These are phyloP conservation scores for Phaenicophaeus curvirostris DNA, from an alignment of 2,797 vertebrate species.

Conservation along the genomic window DNA sequence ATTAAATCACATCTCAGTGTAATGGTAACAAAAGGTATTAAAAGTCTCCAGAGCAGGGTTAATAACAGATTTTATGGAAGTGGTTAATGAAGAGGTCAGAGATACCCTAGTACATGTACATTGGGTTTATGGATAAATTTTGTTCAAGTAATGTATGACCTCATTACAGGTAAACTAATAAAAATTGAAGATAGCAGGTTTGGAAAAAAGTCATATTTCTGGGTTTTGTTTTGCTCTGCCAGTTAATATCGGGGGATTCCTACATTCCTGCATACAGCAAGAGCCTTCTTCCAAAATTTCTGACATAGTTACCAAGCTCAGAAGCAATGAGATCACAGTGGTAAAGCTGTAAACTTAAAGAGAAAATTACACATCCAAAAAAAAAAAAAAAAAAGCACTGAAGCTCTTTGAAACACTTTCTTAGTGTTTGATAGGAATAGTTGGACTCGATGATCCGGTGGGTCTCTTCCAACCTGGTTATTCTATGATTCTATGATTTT, in stretches of 20 bases:
- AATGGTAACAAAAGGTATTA: constrained; percentile 14
- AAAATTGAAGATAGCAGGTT: background rate
- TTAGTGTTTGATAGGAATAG: too few species aligned
- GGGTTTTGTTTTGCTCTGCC: background rate
- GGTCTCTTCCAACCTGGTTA: too few species aligned
- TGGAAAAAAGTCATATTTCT: background rate
- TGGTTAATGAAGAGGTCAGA: constrained; percentile 28
- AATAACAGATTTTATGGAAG: constrained; percentile 17
- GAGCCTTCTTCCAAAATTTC: background rate
- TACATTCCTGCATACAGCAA: background rate
- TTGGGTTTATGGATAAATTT: background rate
- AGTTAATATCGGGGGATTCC: background rate
- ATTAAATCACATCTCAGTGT: background rate
- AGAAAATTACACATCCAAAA: background rate
- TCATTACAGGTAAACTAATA: background rate
- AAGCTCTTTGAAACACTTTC: background rate
- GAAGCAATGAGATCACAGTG: background rate
- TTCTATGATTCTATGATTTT: too few species aligned
- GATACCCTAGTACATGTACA: background rate
- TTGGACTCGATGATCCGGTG: too few species aligned
- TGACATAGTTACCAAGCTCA: background rate
- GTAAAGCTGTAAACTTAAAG: background rate
- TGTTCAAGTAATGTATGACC: background rate
- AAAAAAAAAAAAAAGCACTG: too few species aligned
- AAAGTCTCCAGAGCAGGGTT: constrained; percentile 33